Evolutionary conservation across 2,888 invertebrate species (phyloP), one percentile per base, ranked within the genome.

Genomic region (Eumacrocentrus americanus): DNA sequence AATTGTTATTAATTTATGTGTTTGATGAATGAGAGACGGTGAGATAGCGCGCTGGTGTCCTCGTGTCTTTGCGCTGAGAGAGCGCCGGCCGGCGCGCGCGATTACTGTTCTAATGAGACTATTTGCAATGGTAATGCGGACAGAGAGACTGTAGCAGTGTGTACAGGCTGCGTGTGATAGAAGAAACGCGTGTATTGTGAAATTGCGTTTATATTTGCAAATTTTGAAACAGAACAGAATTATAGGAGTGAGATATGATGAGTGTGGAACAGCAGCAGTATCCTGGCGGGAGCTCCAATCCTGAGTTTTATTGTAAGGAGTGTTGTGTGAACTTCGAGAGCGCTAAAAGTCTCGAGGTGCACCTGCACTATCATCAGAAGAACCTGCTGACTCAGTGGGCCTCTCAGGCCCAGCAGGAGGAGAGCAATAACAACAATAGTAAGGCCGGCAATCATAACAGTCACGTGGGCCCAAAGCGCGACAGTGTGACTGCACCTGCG

Each of bases 361-460:
- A 92, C 82, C 83, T 91, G 72, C 88, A 89, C 75, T 92, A 91
- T 80, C 90, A 91, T 74, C 89, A 91, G 79, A 90, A 91, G 75
- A 90, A 90, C 76, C 83, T 91, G 70, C 83, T 90, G 74, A 88
- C 86, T 67, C 89, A 89, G 81, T 91, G 91, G 91, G 87, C 87
- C 53, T 86, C 84, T 47, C 87, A 84, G 70, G 78, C 82, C 29
- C 77, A 78, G 51, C 85, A 83, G 76, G 86, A 87, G 73, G 85
- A 86, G 67, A 87, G 88, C 65, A 89, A 89, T 75, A 79, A 90
- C 81, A 89, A 89, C 82, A 84, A 83, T 71, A 83, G 79, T 64
- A 81, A 81, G 64, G 76, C 81, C 40, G 79, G 79, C 23, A 76
- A 72, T 65, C 66, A 67, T 66, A 79, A 73, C 65, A 71, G 72